A percentile compares a stretch with the other conserved stretches of the same genome.
Conservation (phyloP, 2,888 invertebrate genomes). For the Drosophila neoperkinsi region DNA sequence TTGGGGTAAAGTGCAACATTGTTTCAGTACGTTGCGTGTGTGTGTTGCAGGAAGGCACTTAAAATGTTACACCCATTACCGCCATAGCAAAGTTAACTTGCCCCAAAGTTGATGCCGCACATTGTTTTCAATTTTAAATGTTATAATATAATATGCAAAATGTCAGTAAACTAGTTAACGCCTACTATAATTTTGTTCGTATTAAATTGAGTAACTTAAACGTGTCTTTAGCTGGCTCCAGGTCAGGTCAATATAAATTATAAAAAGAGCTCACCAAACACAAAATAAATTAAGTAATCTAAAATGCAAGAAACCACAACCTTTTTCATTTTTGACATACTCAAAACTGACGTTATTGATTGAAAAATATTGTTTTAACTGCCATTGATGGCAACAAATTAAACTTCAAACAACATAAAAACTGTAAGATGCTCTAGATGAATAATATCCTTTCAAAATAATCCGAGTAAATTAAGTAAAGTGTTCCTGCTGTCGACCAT, state of each 20-base stretch:
- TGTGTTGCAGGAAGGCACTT: constrained; percentile 46
- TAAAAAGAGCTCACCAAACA: not conserved
- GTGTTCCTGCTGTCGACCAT: not conserved
- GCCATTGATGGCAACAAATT: not conserved
- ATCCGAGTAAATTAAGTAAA: not conserved
- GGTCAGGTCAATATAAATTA: not conserved
- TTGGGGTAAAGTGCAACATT: constrained; percentile 67
- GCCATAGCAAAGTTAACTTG: constrained; percentile 27
- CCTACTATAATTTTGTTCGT: not conserved
- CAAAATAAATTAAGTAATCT: not conserved
- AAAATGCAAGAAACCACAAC: not conserved
- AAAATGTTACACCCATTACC: constrained; percentile 63
- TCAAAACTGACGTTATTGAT: not conserved
- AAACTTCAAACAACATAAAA: not conserved
- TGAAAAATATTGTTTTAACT: not conserved
- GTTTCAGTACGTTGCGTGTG: constrained; percentile 37
- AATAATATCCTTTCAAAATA: not conserved
- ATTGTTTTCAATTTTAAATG: constrained; percentile 8
- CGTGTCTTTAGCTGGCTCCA: not conserved
- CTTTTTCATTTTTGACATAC: no score
- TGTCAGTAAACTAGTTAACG: not conserved
- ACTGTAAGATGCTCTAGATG: not conserved
- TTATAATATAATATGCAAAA: constrained; percentile 9
- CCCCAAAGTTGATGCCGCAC: constrained; percentile 15
- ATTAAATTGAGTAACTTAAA: not conserved